These are phyloP conservation scores for Cherax destructor DNA, from an alignment of 1,140 invertebrate species.

Conservation along the genomic window DNA sequence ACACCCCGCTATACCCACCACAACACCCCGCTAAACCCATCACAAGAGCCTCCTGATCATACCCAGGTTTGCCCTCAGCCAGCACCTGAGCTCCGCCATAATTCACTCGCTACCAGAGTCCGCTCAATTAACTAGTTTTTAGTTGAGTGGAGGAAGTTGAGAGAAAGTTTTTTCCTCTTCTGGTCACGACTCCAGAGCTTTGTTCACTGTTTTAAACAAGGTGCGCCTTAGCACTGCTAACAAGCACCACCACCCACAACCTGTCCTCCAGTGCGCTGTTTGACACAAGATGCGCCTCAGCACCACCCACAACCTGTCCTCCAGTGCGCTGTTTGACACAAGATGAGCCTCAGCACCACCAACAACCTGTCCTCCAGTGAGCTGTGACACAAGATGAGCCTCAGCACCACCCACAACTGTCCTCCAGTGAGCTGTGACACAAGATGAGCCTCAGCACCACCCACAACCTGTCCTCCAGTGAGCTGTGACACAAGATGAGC, in stretches of 20 bases:
- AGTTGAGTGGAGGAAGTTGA: constrained; percentile 23
- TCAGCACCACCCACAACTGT: too few relatives aligned
- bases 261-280: too few relatives aligned
- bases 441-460: background rate
- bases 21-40: too few relatives aligned
- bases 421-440: constrained; percentile 39
- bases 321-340: too few relatives aligned
- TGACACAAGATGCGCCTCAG: too few relatives aligned
- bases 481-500: too few relatives aligned
- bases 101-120: constrained; percentile 46
- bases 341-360: too few relatives aligned
- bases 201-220: constrained; percentile 46
- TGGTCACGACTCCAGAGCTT: constrained; percentile 41
- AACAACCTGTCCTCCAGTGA: background rate
- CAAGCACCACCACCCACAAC: too few relatives aligned
- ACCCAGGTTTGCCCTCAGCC: background rate
- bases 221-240: background rate
- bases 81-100: background rate
- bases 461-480: too few relatives aligned
- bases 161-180: constrained; percentile 17
- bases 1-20: too few relatives aligned
- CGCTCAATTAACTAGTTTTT: constrained; percentile 63
- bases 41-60: background rate
- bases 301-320: too few relatives aligned
- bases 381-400: constrained; percentile 23